Percentiles rank a stretch among this genome's conserved stretches.
Evolutionary conservation across 1,140 invertebrate genomes (phyloP).

Genomic region (Bradynema listronoti): DNA sequence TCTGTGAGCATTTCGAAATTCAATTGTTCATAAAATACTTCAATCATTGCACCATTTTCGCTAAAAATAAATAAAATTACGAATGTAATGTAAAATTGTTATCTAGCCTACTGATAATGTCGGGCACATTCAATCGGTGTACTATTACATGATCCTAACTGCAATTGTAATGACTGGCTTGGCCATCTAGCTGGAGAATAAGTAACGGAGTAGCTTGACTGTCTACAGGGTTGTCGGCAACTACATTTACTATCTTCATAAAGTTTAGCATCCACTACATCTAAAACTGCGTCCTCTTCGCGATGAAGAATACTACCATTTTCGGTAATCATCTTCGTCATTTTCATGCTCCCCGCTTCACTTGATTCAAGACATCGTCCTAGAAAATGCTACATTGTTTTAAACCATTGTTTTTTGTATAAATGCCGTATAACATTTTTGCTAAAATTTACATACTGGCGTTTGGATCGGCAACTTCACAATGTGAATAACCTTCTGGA

Average conservation of each 20-base stretch:
- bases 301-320: constrained; percentile 26
- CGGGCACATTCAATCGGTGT: constrained; percentile 47
- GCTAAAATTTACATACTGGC: constrained; percentile 26
- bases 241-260: constrained; percentile 20
- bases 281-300: constrained; percentile 45
- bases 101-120: constrained; percentile 44
- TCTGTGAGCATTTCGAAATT: constrained; percentile 53
- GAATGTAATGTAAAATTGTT: not conserved
- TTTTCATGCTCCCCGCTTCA: too few species aligned
- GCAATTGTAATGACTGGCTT: constrained; percentile 45
- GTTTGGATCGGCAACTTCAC: constrained; percentile 45
- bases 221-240: constrained; percentile 49
- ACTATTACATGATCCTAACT: constrained; percentile 44
- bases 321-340: constrained; percentile 4
- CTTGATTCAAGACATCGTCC: too few species aligned
- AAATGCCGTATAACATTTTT: not conserved
- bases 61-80: constrained; percentile 25
- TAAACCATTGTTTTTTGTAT: not conserved
- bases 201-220: constrained; percentile 51
- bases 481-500: constrained; percentile 34
- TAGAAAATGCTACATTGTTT: not conserved
- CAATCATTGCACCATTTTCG: constrained; percentile 54
- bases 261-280: constrained; percentile 45
- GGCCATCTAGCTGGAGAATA: constrained; percentile 54
- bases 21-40: constrained; percentile 54